Conservation (phyloP, 1,140 invertebrate species). For the Araneus ventricosus region DNA sequence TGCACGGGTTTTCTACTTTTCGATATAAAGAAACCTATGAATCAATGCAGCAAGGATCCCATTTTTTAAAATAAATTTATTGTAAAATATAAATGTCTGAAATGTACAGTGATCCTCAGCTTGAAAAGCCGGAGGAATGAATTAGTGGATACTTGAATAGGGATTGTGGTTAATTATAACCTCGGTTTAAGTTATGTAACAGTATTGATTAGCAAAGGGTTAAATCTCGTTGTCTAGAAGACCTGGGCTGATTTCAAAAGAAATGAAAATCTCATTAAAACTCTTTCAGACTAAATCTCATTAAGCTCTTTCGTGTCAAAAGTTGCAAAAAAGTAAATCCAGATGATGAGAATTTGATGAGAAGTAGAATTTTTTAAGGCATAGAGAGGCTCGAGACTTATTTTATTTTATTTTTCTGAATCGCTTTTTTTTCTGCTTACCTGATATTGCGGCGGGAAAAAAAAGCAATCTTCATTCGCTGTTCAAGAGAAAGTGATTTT, state of each 20-base stretch:
- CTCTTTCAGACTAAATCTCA: conserved; percentile 9
- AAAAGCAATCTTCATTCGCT: not conserved
- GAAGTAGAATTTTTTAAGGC: not conserved
- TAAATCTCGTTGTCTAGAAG: not conserved
- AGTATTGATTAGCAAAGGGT: not conserved
- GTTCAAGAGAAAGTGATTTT: not conserved
- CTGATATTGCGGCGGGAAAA: not conserved
- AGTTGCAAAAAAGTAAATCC: not conserved
- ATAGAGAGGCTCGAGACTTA: not conserved
- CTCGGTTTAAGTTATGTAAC: not conserved
- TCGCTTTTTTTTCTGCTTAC: not conserved
- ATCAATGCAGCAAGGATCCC: too few species aligned
- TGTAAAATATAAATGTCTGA: too few species aligned
- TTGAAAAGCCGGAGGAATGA: not conserved
- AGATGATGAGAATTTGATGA: conserved; percentile 21
- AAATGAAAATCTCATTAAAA: conserved; percentile 8
- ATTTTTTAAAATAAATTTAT: too few species aligned
- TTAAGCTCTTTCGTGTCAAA: not conserved
- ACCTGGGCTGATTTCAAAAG: not conserved
- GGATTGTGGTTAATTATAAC: not conserved
- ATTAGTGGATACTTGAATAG: not conserved
- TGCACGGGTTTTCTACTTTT: too few species aligned
- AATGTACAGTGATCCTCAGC: too few species aligned
- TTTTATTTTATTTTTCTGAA: too few species aligned
- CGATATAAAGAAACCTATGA: too few species aligned